Evolutionary conservation across 1,140 invertebrate species (phyloP), one percentile per base, ranked within the genome.

Genomic region (Diplogasteroides magnus): DNA sequence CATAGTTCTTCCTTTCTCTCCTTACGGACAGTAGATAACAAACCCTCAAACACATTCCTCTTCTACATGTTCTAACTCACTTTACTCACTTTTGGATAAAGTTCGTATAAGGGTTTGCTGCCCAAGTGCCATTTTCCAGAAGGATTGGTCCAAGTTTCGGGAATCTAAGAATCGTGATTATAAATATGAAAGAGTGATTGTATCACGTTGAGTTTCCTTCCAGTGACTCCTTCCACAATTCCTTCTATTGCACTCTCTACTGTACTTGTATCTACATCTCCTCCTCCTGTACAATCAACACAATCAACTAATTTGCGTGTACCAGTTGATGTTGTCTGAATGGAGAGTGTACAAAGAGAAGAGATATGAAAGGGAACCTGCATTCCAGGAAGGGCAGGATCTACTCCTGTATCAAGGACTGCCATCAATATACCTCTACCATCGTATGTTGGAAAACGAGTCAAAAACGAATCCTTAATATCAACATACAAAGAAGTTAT

Each of bases 371-470:
- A 14, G 60, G 31, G 65, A 87, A 97, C 94, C 89, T 94, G 89
- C 76, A 98, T 87, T 69, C 59, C 95, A 68, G 90, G 88, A 19
- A 93, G 92, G 59, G 91, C 91, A 48, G 95, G 94, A 87, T 98
- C 96, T 68, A 98, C 90, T 23, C 96, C 96, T 31, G 94, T 95
- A 86, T 98, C 96, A 71, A 98, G 90, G 82, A 98, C 92, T 56
- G 94, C 96, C 82, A 98, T 94, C 74, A 91, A 85, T 32, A 91
- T 89, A 80, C 90, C 91, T 82, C 91, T 87, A 11, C 95, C 95
- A 88, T 98, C 94, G 84, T 91, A 96, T 70, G 90, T 87, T 0
- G 94, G 93, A 87, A 94, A 90, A 86, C 94, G 95, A 74, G 87
- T 89, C 27, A 97, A 81, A 86, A 97, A 97, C 67, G 89, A 88